phyloP scores from a whole-genome alignment of 1,140 invertebrate species.

The Hypothenemus hampei region DNA sequence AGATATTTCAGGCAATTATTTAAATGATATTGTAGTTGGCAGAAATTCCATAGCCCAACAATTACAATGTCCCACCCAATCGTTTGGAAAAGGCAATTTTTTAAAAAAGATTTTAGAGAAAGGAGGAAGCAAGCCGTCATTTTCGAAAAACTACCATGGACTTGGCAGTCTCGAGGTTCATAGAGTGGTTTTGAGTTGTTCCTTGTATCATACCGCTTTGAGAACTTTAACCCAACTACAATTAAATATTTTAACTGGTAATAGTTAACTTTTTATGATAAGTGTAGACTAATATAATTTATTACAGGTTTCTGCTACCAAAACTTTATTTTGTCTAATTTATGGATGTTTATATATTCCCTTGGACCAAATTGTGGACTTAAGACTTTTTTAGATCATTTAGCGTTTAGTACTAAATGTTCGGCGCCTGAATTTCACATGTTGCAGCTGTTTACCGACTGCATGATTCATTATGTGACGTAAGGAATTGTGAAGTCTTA shows the following conservation, averaged over 20 bases:
- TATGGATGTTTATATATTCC: conserved; percentile 89
- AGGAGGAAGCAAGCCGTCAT: conserved; percentile 53
- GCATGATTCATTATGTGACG: conserved; percentile 97
- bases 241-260: conserved; percentile 92
- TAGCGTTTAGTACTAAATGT: conserved; percentile 72
- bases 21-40: conserved; percentile 51
- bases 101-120: conserved; percentile 51
- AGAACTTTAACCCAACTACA: conserved; percentile 86
- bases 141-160: conserved; percentile 61
- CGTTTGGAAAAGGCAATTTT: conserved; percentile 47
- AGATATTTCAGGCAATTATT: conserved; percentile 46
- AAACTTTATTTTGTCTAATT: conserved; percentile 79
- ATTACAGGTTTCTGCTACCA: conserved; percentile 84
- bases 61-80: conserved; percentile 38
- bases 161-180: conserved; percentile 75
- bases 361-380: conserved; percentile 84
- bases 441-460: conserved; percentile 90
- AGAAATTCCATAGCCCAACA: conserved; percentile 34
- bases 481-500: conserved; percentile 54
- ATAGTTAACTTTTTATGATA: neutral
- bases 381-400: conserved; percentile 83
- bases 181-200: conserved; percentile 79
- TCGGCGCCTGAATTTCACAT: conserved; percentile 83
- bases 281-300: neutral
- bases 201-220: conserved; percentile 86